Percentiles rank a stretch among this genome's conserved stretches.
Evolutionary conservation across 2,797 vertebrate genomes (phyloP).

Genomic region (Meriones psammophilus): DNA sequence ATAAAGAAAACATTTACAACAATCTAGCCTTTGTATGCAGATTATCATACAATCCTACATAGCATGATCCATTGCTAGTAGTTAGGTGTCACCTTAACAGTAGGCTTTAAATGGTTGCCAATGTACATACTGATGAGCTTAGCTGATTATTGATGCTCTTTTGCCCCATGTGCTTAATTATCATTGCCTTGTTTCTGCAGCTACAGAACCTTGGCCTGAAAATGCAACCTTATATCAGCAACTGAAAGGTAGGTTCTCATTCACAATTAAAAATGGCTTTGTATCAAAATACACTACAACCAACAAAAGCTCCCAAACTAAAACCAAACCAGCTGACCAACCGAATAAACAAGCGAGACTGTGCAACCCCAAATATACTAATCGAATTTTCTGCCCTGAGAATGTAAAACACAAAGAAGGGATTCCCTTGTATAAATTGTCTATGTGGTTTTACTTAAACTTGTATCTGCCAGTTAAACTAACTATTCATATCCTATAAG

Average conservation of each 20-base stretch:
- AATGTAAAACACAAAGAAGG: slow-evolving; percentile 80
- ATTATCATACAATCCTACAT: slow-evolving; percentile 11
- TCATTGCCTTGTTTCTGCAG: slow-evolving; percentile 85
- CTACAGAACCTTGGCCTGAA: slow-evolving; percentile 96
- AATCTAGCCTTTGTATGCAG: slow-evolving; percentile 37
- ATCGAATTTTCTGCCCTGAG: slow-evolving; percentile 82
- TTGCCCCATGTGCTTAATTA: slow-evolving; percentile 81
- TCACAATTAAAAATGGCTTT: slow-evolving; percentile 84
- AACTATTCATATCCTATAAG: slow-evolving; percentile 88
- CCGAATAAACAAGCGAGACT: background rate
- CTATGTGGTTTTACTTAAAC: slow-evolving; percentile 85
- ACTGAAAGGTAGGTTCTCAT: slow-evolving; percentile 92
- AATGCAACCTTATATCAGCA: slow-evolving; percentile 96
- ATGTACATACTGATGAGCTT: slow-evolving; percentile 74
- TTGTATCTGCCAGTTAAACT: slow-evolving; percentile 88
- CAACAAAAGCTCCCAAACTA: background rate
- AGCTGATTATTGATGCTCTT: slow-evolving; percentile 60
- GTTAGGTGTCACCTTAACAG: slow-evolving; percentile 68
- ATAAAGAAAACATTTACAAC: slow-evolving; percentile 53
- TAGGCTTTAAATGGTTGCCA: slow-evolving; percentile 70
- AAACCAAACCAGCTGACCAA: background rate
- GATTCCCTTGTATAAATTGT: slow-evolving; percentile 85
- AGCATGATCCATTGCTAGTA: slow-evolving; percentile 51
- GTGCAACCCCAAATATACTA: slow-evolving; percentile 4
- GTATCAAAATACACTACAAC: slow-evolving; percentile 82